phyloP scores from a whole-genome alignment of 2,888 invertebrate species.

The Agrypnus murinus region DNA sequence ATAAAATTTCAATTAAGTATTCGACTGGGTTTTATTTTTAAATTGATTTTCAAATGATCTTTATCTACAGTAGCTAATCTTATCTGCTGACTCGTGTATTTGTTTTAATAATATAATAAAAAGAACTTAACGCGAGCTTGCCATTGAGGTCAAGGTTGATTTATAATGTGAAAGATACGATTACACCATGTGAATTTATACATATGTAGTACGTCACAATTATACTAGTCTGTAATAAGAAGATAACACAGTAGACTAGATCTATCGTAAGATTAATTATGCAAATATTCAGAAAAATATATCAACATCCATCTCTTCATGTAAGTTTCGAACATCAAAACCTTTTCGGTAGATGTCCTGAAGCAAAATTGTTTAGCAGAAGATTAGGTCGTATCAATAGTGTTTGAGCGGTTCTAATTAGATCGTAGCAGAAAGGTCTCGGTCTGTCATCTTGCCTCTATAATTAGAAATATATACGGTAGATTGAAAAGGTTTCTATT shows the following conservation, averaged over 20 bases:
- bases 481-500: neutral
- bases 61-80: neutral
- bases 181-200: neutral
- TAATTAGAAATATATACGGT: slow-evolving; percentile 1
- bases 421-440: slow-evolving; percentile 25
- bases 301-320: neutral
- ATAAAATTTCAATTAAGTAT: neutral
- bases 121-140: neutral
- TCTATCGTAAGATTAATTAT: neutral
- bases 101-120: neutral
- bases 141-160: slow-evolving; percentile 1
- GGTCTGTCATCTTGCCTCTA: neutral
- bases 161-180: neutral
- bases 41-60: neutral
- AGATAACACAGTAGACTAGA: neutral
- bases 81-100: neutral
- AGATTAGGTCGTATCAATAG: slow-evolving; percentile 30
- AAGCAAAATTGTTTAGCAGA: slow-evolving; percentile 33
- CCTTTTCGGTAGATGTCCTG: slow-evolving; percentile 19
- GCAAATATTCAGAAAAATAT: too few relatives aligned
- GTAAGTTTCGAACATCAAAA: neutral
- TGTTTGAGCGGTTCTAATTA: slow-evolving; percentile 28
- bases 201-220: neutral
- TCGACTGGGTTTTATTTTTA: neutral
- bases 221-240: neutral